phyloP scores from a whole-genome alignment of 2,888 invertebrate species.

The Agriopis leucophaearia region DNA sequence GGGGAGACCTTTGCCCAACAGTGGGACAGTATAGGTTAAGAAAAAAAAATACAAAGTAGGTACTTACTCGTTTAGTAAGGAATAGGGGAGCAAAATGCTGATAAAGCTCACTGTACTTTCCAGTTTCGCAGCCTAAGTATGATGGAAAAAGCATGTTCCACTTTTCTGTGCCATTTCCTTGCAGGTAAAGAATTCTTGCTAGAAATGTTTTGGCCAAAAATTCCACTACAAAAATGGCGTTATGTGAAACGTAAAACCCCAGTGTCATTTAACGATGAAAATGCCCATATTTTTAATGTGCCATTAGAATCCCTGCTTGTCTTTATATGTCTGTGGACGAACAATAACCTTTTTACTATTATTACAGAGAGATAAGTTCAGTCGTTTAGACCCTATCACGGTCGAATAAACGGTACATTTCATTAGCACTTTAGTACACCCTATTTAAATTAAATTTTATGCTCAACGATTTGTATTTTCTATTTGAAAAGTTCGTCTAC shows the following conservation, averaged over 20 bases:
- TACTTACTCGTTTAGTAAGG: too few species aligned
- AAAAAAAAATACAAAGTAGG: too few species aligned
- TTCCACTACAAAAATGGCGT: constrained; percentile 40
- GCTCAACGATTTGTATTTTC: constrained; percentile 26
- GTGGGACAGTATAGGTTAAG: too few species aligned
- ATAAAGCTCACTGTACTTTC: not conserved
- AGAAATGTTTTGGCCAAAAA: constrained; percentile 12
- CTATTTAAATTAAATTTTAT: constrained; percentile 33
- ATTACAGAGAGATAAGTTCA: constrained; percentile 63
- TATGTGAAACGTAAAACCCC: constrained; percentile 66
- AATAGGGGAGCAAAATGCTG: too few species aligned
- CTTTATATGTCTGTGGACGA: constrained; percentile 60
- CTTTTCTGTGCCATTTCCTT: constrained; percentile 16
- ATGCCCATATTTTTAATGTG: constrained; percentile 73
- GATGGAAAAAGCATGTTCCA: constrained; percentile 22
- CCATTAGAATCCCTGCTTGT: constrained; percentile 66
- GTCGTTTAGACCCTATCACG: constrained; percentile 53
- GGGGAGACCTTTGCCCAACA: too few species aligned
- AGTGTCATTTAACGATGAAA: constrained; percentile 65
- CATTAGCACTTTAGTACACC: constrained; percentile 40
- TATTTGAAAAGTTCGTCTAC: constrained; percentile 16
- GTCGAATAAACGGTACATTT: constrained; percentile 53
- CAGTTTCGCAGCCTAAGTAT: not conserved
- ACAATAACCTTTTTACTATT: constrained; percentile 68
- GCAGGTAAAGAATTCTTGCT: not conserved